Conservation (phyloP, 2,113 vertebrate species). For the Centrocercus urophasianus region DNA sequence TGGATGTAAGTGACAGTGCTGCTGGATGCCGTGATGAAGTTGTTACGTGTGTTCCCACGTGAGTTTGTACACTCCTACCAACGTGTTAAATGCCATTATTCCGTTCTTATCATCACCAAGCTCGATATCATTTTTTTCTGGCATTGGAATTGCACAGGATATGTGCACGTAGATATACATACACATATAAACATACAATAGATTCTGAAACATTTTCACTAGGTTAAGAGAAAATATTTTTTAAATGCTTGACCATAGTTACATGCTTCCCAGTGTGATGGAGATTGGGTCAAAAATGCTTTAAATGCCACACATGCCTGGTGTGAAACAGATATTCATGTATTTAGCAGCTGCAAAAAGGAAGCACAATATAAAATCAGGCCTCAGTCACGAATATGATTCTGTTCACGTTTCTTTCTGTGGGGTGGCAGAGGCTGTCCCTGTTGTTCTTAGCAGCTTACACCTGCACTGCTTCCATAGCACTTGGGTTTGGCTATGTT, state of each 20-base stretch:
- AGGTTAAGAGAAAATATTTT: conserved; percentile 26
- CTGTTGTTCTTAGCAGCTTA: conserved; percentile 38
- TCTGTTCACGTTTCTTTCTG: conserved; percentile 49
- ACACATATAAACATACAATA: not conserved
- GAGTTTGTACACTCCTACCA: not conserved
- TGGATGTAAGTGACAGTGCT: not conserved
- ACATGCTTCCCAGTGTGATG: conserved; percentile 23
- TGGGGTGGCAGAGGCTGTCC: conserved; percentile 27
- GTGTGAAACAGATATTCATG: conserved; percentile 57
- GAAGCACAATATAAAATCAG: conserved; percentile 48
- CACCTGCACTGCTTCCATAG: conserved; percentile 53
- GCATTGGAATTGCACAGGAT: not conserved
- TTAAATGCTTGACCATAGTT: conserved; percentile 10
- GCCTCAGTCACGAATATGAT: conserved; percentile 31
- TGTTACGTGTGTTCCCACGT: not conserved
- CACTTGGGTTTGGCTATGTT: not conserved
- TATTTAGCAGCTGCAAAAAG: conserved; percentile 44
- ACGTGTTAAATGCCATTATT: not conserved
- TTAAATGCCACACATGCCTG: conserved; percentile 57
- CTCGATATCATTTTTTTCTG: not conserved
- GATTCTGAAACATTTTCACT: not conserved
- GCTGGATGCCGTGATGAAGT: not conserved
- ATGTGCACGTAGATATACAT: not conserved
- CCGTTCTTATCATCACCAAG: not conserved
- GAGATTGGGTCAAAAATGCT: conserved; percentile 58